A percentile compares a stretch with the other conserved stretches of the same genome.
Evolutionary conservation across 2,888 invertebrate genomes (phyloP).

Genomic region (Stenchaetothrips biformis): DNA sequence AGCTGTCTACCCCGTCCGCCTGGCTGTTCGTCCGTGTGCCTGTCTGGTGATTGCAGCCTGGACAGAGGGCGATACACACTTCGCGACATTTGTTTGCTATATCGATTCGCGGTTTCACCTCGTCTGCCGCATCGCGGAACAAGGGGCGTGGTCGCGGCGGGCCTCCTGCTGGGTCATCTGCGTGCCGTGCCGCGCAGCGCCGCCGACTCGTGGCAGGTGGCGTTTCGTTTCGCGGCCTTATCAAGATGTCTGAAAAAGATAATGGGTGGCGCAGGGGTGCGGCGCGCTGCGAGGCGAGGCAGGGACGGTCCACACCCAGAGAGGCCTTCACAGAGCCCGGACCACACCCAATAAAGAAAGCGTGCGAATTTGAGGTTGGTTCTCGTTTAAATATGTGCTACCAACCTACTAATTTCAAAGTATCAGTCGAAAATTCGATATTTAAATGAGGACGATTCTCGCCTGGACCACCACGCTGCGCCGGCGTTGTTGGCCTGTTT

Average conservation of each 20-base stretch:
- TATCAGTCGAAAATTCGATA: no score
- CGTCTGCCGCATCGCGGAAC: neutral
- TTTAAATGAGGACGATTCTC: no score
- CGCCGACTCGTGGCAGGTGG: neutral
- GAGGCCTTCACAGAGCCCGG: neutral
- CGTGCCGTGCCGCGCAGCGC: neutral
- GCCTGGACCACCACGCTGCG: no score
- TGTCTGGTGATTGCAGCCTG: neutral
- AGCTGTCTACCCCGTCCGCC: neutral
- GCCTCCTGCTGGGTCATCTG: neutral
- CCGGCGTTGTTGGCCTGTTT: no score
- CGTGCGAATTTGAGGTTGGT: no score
- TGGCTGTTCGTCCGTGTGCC: neutral
- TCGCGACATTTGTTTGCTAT: neutral
- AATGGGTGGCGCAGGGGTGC: no score
- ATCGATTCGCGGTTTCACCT: neutral
- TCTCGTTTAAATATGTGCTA: no score
- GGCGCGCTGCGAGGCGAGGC: neutral
- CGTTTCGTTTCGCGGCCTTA: constrained; percentile 7
- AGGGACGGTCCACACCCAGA: neutral
- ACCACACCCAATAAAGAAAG: no score
- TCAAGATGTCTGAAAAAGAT: neutral
- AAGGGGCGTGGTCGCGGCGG: neutral
- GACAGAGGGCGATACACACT: neutral
- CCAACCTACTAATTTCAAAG: no score